Evolutionary conservation across 1,140 invertebrate genomes (phyloP), one percentile per base, ranked within the genome.

Genomic region (Calliphora vicina): DNA sequence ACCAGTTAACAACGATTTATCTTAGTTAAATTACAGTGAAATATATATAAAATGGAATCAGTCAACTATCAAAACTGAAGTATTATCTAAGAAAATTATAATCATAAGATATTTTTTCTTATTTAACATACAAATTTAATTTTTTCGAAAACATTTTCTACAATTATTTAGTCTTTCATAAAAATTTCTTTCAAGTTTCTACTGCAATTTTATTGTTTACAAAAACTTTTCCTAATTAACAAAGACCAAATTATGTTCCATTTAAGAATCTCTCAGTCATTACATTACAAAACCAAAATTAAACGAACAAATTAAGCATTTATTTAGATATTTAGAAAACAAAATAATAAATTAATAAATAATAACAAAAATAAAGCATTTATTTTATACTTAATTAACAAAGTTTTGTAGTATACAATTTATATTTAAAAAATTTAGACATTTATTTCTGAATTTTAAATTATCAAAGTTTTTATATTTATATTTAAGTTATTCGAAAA

Each of bases 191-290:
- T 67, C n/a, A 17, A 67, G 20, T 8, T 20, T 67, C 25, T 25
- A 67, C 45, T 50, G 45, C 15, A 50, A n/a, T 43, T 43, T 43
- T 43, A 43, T 43, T 43, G n/a, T n/a, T 35, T 2, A 2, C 45
- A 67, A 23, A 23, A 67, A 57, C 15, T 17, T 23, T 67, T 67
- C 61, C 61, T 23, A 67, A 67, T 23, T 23, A 23, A 23, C 61
- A 67, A 57, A 67, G 61, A 67, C 61, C 61, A 67, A 67, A 67
- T 67, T 67, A 67, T 25, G 61, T 67, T 67, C 61, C 61, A 67
- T 67, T 50, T 67, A 67, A 67, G 20, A 67, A 23, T 23, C 20
- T 23, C 20, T 67, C 50, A 57, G 50, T 57, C 45, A 57, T 15
- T 57, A 57, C 3, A n/a, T n/a, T n/a, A 57, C 15, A n/a, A 57